Conservation (phyloP, 2,797 vertebrate species). For the Coluber constrictor region DNA sequence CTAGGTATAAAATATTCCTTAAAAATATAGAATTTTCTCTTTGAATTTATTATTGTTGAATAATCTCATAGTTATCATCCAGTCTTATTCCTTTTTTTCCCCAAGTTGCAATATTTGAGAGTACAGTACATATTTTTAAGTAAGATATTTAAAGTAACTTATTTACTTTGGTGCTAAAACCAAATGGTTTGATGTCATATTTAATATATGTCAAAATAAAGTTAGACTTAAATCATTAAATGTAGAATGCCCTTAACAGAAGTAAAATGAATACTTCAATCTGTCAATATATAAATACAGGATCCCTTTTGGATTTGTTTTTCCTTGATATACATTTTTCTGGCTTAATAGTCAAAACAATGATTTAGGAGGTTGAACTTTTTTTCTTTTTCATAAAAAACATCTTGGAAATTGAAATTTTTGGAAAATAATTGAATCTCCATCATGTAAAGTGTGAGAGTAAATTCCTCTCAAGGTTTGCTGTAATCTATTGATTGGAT, state of each 20-base stretch:
- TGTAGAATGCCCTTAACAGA: background rate
- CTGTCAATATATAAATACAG: background rate
- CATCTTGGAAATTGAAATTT: background rate
- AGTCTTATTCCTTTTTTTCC: background rate
- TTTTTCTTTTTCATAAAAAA: background rate
- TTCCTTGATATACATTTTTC: background rate
- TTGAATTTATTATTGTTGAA: background rate
- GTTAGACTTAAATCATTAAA: background rate
- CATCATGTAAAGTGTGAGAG: background rate
- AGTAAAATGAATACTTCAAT: background rate
- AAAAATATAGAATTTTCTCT: slow-evolving; percentile 46
- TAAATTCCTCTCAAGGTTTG: no score
- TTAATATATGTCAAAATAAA: background rate
- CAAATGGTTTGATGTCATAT: background rate
- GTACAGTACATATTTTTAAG: background rate
- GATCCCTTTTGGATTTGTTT: background rate
- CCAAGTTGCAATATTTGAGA: background rate
- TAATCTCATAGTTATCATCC: background rate
- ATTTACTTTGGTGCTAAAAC: background rate
- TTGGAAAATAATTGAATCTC: background rate
- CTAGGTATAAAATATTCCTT: slow-evolving; percentile 52
- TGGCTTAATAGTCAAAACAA: background rate
- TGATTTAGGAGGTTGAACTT: background rate
- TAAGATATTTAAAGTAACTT: background rate
- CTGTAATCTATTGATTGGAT: no score